A percentile compares a stretch with the other conserved stretches of the same genome.
Evolutionary conservation across 2,797 vertebrate genomes (phyloP).

Genomic region (Sylvilagus floridanus): DNA sequence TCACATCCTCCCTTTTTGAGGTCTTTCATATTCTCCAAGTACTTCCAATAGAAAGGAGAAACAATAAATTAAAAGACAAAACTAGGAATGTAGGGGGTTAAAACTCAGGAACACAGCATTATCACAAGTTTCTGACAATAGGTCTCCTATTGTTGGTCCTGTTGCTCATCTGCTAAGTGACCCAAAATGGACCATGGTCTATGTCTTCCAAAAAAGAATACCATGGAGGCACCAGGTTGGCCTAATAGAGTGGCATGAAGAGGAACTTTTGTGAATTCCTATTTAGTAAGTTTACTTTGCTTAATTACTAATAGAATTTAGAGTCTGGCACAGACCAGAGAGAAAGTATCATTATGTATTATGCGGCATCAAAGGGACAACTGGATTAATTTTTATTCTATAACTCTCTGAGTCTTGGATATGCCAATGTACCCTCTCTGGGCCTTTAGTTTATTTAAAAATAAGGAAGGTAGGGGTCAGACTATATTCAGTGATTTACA

Average conservation of each 20-base stretch:
- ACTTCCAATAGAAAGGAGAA: neutral
- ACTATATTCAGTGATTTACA: neutral
- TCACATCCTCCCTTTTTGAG: neutral
- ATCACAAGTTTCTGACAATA: neutral
- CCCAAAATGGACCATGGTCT: neutral
- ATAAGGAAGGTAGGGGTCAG: neutral
- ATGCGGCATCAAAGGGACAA: neutral
- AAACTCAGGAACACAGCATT: neutral
- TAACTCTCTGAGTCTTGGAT: neutral
- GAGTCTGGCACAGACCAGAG: neutral
- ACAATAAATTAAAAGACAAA: neutral
- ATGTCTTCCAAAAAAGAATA: neutral
- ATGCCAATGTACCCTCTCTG: neutral
- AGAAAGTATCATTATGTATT: neutral
- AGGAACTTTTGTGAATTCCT: neutral
- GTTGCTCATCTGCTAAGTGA: neutral
- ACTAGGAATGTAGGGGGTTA: neutral
- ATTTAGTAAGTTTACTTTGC: neutral
- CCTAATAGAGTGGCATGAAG: neutral
- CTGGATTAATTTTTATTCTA: neutral
- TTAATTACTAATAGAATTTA: conserved; percentile 3
- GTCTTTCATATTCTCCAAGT: neutral
- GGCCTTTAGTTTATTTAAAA: neutral
- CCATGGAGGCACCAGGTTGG: neutral
- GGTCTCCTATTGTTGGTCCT: neutral